Percentiles rank a stretch among this genome's conserved stretches.
Conservation (phyloP, 2,797 vertebrate genomes). For the Sebastes ruberrimus region DNA sequence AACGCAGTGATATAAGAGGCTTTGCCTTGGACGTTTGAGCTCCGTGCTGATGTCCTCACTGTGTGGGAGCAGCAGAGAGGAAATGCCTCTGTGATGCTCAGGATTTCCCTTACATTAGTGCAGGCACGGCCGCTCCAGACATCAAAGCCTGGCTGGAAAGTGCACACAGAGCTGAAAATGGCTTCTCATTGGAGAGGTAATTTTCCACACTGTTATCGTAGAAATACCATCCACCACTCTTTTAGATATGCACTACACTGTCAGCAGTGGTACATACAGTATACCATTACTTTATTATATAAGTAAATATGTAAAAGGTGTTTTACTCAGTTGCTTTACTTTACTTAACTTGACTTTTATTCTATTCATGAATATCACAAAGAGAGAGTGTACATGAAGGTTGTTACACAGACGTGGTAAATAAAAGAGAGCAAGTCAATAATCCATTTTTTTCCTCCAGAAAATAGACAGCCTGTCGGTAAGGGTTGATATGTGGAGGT, state of each 20-base stretch:
- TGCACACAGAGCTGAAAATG: conserved; percentile 36
- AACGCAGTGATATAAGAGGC: not conserved
- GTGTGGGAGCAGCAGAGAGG: conserved; percentile 70
- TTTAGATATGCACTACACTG: not conserved
- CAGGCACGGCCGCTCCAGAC: conserved; percentile 58
- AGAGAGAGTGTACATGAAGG: not conserved
- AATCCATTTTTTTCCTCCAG: not conserved
- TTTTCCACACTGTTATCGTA: conserved; percentile 55
- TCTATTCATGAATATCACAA: not conserved
- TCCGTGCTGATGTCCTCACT: conserved; percentile 30
- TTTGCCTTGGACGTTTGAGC: conserved; percentile 12
- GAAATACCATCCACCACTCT: conserved; percentile 1
- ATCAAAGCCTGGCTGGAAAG: conserved; percentile 72
- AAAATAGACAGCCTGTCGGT: conserved; percentile 13
- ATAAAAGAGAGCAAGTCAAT: conserved; percentile 4
- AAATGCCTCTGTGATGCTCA: conserved; percentile 80
- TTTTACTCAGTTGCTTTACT: not conserved
- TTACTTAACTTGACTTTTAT: not conserved
- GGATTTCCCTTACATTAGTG: conserved; percentile 82
- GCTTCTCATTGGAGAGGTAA: conserved; percentile 37
- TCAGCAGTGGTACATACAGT: not conserved
- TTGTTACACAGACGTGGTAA: not conserved
- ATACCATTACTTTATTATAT: not conserved
- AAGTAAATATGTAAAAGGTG: not conserved
- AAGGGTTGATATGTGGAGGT: conserved; percentile 17